Evolutionary conservation across 2,113 vertebrate species (phyloP).

Genomic region (Diadophis punctatus): DNA sequence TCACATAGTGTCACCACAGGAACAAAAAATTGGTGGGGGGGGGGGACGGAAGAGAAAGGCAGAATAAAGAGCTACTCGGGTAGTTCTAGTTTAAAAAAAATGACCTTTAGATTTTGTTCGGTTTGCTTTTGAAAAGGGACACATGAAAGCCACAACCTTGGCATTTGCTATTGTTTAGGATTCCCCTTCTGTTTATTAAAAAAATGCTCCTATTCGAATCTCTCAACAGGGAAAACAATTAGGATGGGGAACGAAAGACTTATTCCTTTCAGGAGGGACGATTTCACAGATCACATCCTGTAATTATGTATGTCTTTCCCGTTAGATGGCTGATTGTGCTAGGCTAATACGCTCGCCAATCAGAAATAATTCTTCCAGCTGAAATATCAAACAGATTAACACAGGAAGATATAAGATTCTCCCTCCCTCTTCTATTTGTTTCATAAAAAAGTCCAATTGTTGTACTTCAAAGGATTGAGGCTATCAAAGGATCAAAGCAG

Average conservation of each 20-base stretch:
- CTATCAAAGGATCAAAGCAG: neutral
- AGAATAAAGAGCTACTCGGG: neutral
- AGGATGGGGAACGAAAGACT: neutral
- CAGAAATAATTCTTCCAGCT: neutral
- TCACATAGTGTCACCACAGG: neutral
- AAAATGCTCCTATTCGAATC: constrained; percentile 12
- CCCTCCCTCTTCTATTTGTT: neutral
- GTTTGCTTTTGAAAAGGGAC: constrained; percentile 25
- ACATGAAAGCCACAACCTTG: constrained; percentile 4
- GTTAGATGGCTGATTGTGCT: neutral
- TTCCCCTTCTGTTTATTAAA: constrained; percentile 15
- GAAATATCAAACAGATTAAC: neutral
- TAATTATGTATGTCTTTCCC: constrained; percentile 10
- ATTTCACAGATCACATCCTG: neutral
- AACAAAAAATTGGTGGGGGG: neutral
- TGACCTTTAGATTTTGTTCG: constrained; percentile 8
- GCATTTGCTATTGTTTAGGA: constrained; percentile 19
- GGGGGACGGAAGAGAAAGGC: neutral
- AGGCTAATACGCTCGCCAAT: neutral
- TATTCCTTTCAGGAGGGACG: constrained; percentile 19
- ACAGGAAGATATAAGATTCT: neutral
- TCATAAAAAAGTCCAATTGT: neutral
- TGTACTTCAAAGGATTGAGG: neutral
- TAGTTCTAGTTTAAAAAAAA: neutral
- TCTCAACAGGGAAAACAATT: constrained; percentile 6